Conservation (phyloP, 2,113 vertebrate species). For the Crotalus horridus region DNA sequence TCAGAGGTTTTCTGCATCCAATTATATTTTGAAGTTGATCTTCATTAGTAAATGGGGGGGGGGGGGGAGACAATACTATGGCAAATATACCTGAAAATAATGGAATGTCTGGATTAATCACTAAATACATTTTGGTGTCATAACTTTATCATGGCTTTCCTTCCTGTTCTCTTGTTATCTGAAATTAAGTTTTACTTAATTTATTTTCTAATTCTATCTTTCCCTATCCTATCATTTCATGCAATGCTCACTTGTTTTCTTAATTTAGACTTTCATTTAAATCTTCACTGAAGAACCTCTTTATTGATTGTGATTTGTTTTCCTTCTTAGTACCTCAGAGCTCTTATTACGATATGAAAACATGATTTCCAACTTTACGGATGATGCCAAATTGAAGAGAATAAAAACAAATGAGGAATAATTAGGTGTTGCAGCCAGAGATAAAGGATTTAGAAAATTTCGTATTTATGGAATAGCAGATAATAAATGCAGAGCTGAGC, state of each 20-base stretch:
- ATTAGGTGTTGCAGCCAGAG: slow-evolving; percentile 72
- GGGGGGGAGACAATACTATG: background rate
- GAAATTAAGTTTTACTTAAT: slow-evolving; percentile 51
- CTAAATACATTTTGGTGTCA: background rate
- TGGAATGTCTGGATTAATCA: background rate
- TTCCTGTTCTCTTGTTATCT: slow-evolving; percentile 6
- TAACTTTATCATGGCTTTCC: background rate
- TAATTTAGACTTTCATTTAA: slow-evolving; percentile 67
- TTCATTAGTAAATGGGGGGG: background rate
- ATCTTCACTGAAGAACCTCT: background rate
- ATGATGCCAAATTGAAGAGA: slow-evolving; percentile 75
- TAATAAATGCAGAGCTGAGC: slow-evolving; percentile 62
- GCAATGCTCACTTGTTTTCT: slow-evolving; percentile 68
- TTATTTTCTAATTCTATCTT: background rate
- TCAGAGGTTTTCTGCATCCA: background rate
- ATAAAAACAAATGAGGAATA: slow-evolving; percentile 77
- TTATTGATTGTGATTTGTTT: slow-evolving; percentile 39
- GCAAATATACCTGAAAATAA: background rate
- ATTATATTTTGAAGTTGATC: background rate
- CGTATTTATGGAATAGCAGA: slow-evolving; percentile 69
- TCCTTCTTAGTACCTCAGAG: slow-evolving; percentile 63
- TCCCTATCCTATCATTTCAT: slow-evolving; percentile 50
- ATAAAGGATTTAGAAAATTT: slow-evolving; percentile 69
- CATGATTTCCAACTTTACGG: slow-evolving; percentile 72
- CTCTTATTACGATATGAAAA: slow-evolving; percentile 75